phyloP scores from a whole-genome alignment of 2,888 invertebrate genomes.

The Lysandra coridon region DNA sequence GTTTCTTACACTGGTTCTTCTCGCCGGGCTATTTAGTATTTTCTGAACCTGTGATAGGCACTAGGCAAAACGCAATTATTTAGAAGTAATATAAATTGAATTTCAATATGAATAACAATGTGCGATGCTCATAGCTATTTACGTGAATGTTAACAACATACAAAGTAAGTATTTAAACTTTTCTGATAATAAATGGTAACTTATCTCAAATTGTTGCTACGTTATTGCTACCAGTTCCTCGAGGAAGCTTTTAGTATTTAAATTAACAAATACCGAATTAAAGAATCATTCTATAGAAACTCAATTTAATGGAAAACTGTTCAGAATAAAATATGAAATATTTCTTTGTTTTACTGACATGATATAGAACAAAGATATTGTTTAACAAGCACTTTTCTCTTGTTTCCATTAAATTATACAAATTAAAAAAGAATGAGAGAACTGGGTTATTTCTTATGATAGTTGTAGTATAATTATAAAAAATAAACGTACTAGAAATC shows the following conservation, averaged over 20 bases:
- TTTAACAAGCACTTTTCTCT: background rate
- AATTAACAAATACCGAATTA: no score
- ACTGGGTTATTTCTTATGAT: background rate
- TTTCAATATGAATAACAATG: no score
- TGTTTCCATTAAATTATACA: background rate
- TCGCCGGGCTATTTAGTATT: background rate
- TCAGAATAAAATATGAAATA: conserved; percentile 2
- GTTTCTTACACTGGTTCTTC: background rate
- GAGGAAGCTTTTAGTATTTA: no score
- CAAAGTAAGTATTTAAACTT: no score
- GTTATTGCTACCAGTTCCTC: no score
- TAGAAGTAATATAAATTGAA: no score
- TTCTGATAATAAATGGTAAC: no score
- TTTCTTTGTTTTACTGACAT: background rate
- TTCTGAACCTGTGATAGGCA: background rate
- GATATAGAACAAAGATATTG: background rate
- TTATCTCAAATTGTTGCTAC: no score
- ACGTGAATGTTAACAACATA: no score
- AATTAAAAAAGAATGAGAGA: background rate
- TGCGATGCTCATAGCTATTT: no score
- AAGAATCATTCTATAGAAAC: background rate
- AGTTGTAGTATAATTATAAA: background rate
- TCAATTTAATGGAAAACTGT: background rate
- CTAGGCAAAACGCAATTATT: no score
- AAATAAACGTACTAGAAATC: background rate